Conservation (phyloP, 2,113 vertebrate species). For the Sphaerodactylus townsendi region DNA sequence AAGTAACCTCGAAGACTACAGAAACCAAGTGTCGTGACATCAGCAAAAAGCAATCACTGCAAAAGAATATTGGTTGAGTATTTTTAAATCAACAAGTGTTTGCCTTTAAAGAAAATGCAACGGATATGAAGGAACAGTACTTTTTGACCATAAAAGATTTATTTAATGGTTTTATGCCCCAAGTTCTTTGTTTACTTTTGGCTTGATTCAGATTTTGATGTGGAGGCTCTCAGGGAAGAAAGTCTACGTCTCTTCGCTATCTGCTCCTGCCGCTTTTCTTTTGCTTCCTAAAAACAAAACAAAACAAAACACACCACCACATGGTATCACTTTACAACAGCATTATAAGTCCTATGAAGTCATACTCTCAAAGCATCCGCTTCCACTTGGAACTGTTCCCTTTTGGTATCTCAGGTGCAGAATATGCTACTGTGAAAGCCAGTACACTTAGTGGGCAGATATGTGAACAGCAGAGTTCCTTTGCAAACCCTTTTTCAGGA, state of each 20-base stretch:
- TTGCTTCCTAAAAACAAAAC: constrained; percentile 86
- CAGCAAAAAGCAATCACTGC: neutral
- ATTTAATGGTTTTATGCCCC: constrained; percentile 54
- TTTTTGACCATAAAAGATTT: constrained; percentile 71
- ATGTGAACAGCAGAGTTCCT: neutral
- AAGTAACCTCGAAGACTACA: neutral
- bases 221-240: constrained; percentile 95
- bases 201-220: constrained; percentile 98
- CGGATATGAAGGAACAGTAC: neutral
- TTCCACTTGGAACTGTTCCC: too few species aligned
- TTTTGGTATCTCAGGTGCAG: neutral
- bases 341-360: neutral
- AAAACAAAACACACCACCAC: neutral
- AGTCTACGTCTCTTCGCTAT: constrained; percentile 97
- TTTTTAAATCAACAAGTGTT: neutral
- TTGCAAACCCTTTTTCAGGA: neutral
- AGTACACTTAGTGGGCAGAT: neutral
- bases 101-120: neutral
- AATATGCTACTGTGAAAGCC: neutral
- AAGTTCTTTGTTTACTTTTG: constrained; percentile 85
- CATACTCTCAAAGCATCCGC: neutral
- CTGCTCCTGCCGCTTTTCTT: constrained; percentile 97
- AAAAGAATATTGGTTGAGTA: neutral
- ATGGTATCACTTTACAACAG: neutral
- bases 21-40: neutral